Percentiles rank a stretch among this genome's conserved stretches.
These are phyloP conservation scores for Ichneumoninae sp. DNA, from an alignment of 2,888 invertebrate species.

Conservation along the genomic window DNA sequence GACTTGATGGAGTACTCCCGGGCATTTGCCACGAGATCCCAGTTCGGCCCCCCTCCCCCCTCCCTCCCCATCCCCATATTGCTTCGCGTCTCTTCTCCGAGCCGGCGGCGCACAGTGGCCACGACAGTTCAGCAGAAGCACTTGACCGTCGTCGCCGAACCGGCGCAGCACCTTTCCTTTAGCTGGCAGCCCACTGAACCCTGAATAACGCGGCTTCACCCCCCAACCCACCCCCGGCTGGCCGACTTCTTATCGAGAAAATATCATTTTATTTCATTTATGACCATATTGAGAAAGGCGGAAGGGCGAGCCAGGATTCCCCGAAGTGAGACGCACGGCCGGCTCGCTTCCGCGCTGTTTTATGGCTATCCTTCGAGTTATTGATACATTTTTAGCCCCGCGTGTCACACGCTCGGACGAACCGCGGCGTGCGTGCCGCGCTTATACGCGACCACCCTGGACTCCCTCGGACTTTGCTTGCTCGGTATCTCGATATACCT, in stretches of 20 bases:
- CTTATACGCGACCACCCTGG: neutral
- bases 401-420: conserved; percentile 53
- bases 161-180: conserved; percentile 17
- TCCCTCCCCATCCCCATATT: conserved; percentile 23
- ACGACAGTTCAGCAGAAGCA: conserved; percentile 30
- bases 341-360: conserved; percentile 54
- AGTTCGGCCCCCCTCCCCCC: conserved; percentile 36
- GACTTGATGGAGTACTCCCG: conserved; percentile 81
- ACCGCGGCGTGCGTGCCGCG: conserved; percentile 53
- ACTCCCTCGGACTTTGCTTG: conserved; percentile 31
- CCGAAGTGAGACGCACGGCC: conserved; percentile 64
- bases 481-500: conserved; percentile 24
- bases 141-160: conserved; percentile 43
- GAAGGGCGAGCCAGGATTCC: conserved; percentile 47
- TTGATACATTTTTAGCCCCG: conserved; percentile 71
- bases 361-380: conserved; percentile 71
- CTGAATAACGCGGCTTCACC: conserved; percentile 79
- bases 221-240: conserved; percentile 64
- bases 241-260: conserved; percentile 77
- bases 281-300: conserved; percentile 77
- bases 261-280: conserved; percentile 85
- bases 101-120: conserved; percentile 13
- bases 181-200: conserved; percentile 75
- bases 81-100: conserved; percentile 46
- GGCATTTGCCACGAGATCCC: conserved; percentile 73